Conservation (phyloP, 2,888 invertebrate species). For the Cephalotes varians region DNA sequence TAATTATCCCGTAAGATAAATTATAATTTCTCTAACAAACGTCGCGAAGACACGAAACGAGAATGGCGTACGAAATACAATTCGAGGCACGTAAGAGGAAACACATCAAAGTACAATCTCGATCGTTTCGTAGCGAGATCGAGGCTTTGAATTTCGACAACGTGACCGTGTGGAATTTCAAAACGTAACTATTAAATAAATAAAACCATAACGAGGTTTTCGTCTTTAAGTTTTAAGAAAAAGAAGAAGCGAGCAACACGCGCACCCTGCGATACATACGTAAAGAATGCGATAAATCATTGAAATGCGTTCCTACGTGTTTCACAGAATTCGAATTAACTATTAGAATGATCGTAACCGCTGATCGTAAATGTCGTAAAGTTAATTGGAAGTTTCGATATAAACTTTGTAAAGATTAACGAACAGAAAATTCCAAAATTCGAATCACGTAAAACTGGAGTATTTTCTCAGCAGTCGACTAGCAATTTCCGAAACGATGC, state of each 20-base stretch:
- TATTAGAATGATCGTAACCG: conserved; percentile 29
- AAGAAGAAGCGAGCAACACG: not conserved
- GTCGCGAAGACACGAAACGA: conserved; percentile 32
- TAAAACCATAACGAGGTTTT: conserved; percentile 4
- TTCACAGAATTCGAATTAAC: conserved; percentile 17
- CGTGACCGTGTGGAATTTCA: conserved; percentile 37
- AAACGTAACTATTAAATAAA: conserved; percentile 35
- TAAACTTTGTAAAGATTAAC: conserved; percentile 42
- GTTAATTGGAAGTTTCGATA: conserved; percentile 40
- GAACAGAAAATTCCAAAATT: conserved; percentile 20
- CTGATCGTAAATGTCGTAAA: conserved; percentile 37
- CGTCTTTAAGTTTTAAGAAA: not conserved
- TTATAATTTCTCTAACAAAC: conserved; percentile 43
- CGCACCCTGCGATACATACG: not conserved
- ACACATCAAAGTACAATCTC: conserved; percentile 53
- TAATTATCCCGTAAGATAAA: conserved; percentile 34
- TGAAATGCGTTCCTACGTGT: not conserved
- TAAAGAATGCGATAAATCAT: conserved; percentile 9
- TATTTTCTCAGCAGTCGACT: conserved; percentile 11
- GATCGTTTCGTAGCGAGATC: conserved; percentile 43
- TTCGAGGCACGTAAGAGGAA: conserved; percentile 53
- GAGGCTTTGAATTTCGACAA: conserved; percentile 51
- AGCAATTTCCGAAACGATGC: conserved; percentile 29
- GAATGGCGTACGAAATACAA: conserved; percentile 33
- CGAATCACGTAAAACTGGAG: conserved; percentile 44